These are phyloP conservation scores for Thyatira batis DNA, from an alignment of 2,888 invertebrate species.

Conservation along the genomic window DNA sequence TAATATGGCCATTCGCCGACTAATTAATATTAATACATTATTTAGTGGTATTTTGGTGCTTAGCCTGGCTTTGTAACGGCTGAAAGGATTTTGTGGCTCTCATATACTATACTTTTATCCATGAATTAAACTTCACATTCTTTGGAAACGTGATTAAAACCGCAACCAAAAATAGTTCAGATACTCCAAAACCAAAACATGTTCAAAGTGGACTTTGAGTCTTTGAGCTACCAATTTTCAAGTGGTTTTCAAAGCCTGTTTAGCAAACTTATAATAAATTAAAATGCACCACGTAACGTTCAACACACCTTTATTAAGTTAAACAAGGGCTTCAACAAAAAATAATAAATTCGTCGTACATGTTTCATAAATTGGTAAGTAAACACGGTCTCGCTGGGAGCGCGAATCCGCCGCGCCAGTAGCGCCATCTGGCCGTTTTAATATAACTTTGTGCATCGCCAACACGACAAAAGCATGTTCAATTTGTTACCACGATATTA, in stretches of 20 bases:
- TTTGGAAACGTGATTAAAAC: too few relatives aligned
- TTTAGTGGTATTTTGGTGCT: too few relatives aligned
- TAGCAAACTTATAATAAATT: not conserved
- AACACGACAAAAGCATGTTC: not conserved
- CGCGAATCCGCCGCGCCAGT: not conserved
- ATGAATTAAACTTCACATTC: too few relatives aligned
- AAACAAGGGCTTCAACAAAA: not conserved
- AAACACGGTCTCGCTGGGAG: not conserved
- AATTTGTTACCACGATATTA: conserved; percentile 9
- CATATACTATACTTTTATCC: too few relatives aligned
- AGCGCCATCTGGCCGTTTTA: conserved; percentile 28
- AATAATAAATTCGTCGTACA: not conserved
- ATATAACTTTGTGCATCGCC: conserved; percentile 26
- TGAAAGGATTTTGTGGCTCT: too few relatives aligned
- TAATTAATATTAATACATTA: not conserved
- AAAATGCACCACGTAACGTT: not conserved
- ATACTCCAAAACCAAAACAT: too few relatives aligned
- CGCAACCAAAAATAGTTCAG: too few relatives aligned
- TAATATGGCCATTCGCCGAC: not conserved
- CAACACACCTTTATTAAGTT: not conserved
- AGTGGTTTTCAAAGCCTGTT: not conserved
- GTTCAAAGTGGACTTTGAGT: not conserved
- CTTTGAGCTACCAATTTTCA: too few relatives aligned
- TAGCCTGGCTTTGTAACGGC: too few relatives aligned
- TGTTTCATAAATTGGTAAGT: not conserved